A percentile compares a stretch with the other conserved stretches of the same genome.
Conservation (phyloP, 2,797 vertebrate species). For the Cryptoprocta ferox region DNA sequence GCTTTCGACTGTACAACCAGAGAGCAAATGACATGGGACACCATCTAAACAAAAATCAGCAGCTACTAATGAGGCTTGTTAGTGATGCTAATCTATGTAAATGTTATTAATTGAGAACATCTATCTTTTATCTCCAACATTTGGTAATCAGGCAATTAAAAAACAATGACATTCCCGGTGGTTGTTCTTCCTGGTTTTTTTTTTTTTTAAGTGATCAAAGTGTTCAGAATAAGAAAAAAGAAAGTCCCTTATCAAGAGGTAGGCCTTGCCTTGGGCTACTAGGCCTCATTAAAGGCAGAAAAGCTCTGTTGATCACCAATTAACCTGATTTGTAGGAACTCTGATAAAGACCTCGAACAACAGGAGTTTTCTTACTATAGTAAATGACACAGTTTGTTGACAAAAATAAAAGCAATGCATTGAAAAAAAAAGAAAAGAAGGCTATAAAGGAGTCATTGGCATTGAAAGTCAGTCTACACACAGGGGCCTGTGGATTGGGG, state of each 20-base stretch:
- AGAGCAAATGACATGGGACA: slow-evolving; percentile 91
- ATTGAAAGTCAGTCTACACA: slow-evolving; percentile 85
- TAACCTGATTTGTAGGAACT: slow-evolving; percentile 98
- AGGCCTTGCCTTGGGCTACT: slow-evolving; percentile 93
- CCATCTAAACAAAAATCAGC: slow-evolving; percentile 94
- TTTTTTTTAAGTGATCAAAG: slow-evolving; percentile 93
- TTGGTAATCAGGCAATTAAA: slow-evolving; percentile 99
- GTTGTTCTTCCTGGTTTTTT: slow-evolving; percentile 87
- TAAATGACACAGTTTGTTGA: slow-evolving; percentile 92
- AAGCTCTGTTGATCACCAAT: slow-evolving; percentile 98
- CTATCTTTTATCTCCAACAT: slow-evolving; percentile 99
- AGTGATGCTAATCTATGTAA: slow-evolving; percentile 99
- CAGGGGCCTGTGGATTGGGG: slow-evolving; percentile 68
- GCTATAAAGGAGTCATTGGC: slow-evolving; percentile 87
- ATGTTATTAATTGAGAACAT: slow-evolving; percentile 99
- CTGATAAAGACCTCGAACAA: slow-evolving; percentile 93
- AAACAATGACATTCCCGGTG: slow-evolving; percentile 95
- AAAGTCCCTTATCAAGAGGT: slow-evolving; percentile 92
- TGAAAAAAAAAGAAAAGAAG: slow-evolving; percentile 78
- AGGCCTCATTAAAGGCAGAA: slow-evolving; percentile 97
- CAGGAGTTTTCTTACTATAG: slow-evolving; percentile 89
- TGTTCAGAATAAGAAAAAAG: slow-evolving; percentile 91
- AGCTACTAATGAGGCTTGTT: slow-evolving; percentile 98
- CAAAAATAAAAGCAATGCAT: slow-evolving; percentile 90
- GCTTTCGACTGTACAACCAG: slow-evolving; percentile 87